Conservation (phyloP, 2,888 invertebrate species). For the Chymomyza amoena region DNA sequence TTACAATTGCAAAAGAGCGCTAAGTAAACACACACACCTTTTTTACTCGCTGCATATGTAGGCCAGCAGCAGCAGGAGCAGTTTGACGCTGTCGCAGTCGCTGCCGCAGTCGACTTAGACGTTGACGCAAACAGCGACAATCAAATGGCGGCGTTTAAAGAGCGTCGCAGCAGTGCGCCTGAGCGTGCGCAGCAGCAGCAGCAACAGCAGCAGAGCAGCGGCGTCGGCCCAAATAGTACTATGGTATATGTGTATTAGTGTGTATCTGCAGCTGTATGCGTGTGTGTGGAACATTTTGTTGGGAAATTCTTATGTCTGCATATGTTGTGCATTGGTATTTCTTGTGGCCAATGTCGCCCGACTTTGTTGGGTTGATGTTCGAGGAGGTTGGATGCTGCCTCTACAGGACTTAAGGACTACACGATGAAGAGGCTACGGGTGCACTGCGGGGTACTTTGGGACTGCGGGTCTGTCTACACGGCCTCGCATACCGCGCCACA, state of each 20-base stretch:
- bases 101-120: not conserved
- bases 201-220: slow-evolving; percentile 27
- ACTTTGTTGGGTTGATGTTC: not conserved
- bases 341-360: not conserved
- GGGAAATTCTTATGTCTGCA: not conserved
- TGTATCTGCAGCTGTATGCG: not conserved
- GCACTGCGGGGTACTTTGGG: not conserved
- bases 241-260: not conserved
- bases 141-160: slow-evolving; percentile 7
- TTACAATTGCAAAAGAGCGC: slow-evolving; percentile 33
- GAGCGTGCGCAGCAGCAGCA: slow-evolving; percentile 46
- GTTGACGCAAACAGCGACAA: not conserved
- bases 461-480: not conserved
- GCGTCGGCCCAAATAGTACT: not conserved
- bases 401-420: no score
- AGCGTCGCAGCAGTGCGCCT: slow-evolving; percentile 14
- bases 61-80: slow-evolving; percentile 37
- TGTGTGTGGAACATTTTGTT: not conserved
- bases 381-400: no score
- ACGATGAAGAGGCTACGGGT: not conserved
- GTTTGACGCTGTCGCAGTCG: slow-evolving; percentile 17
- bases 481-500: slow-evolving; percentile 48
- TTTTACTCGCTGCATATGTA: slow-evolving; percentile 58
- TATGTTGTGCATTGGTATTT: not conserved
- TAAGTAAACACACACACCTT: slow-evolving; percentile 63